Evolutionary conservation across 2,113 vertebrate genomes (phyloP).

Genomic region (Chunga burmeisteri): DNA sequence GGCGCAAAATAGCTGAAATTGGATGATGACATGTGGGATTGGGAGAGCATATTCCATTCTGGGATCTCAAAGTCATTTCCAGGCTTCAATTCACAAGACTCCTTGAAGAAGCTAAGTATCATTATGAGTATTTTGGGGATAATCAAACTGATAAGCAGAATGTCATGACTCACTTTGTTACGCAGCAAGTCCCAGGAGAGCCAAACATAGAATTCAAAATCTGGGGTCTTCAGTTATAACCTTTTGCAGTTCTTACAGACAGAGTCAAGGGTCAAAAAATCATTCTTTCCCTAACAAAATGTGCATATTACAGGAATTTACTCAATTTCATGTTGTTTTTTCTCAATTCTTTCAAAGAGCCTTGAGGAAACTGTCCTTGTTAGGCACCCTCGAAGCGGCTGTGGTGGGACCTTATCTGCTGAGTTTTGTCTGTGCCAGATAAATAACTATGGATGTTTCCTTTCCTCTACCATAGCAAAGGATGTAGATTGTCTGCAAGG

Average conservation of each 20-base stretch:
- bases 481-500: rapidly evolving
- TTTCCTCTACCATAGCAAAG: background rate
- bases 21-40: background rate
- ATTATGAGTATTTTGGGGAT: background rate
- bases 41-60: background rate
- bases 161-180: background rate
- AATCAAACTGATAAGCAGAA: background rate
- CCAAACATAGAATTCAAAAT: background rate
- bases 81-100: background rate
- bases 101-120: background rate
- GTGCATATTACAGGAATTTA: background rate
- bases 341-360: background rate
- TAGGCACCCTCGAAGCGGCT: background rate
- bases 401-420: background rate
- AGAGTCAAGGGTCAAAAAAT: background rate
- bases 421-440: background rate
- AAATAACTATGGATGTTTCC: background rate
- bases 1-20: background rate
- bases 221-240: background rate
- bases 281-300: background rate
- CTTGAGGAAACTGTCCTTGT: background rate
- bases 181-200: background rate
- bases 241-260: background rate
- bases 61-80: background rate
- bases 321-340: background rate